Percentiles rank a stretch among this genome's conserved stretches.
Conservation (phyloP, 2,888 invertebrate genomes). For the Chymomyza procnemis region DNA sequence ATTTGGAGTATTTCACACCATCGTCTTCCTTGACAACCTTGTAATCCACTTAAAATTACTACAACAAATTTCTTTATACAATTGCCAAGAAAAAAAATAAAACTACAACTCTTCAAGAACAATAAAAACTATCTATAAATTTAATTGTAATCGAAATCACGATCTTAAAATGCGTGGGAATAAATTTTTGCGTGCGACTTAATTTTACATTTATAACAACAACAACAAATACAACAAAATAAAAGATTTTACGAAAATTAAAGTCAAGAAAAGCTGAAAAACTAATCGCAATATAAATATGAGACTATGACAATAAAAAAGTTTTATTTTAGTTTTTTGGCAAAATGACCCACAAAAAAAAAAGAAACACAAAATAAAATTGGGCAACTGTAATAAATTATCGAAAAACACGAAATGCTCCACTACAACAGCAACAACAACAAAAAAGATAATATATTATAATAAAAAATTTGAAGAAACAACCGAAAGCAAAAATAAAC, state of each 20-base stretch:
- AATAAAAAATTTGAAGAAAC: constrained; percentile 30
- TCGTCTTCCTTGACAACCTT: too few species aligned
- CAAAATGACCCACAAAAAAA: constrained; percentile 35
- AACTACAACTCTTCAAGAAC: constrained; percentile 29
- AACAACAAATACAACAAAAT: constrained; percentile 17
- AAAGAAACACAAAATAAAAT: constrained; percentile 36
- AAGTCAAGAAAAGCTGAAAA: constrained; percentile 59
- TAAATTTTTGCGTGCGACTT: constrained; percentile 66
- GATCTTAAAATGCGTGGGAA: constrained; percentile 69
- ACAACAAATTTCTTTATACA: background rate
- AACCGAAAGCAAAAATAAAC: background rate
- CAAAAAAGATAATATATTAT: constrained; percentile 49
- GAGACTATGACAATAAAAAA: constrained; percentile 62
- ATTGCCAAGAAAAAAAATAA: background rate
- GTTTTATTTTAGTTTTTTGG: constrained; percentile 22
- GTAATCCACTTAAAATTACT: background rate
- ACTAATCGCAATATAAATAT: constrained; percentile 62
- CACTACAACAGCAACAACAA: constrained; percentile 40
- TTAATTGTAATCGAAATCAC: constrained; percentile 42
- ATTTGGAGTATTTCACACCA: too few species aligned
- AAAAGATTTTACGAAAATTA: constrained; percentile 40
- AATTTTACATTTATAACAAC: constrained; percentile 28
- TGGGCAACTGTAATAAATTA: constrained; percentile 71
- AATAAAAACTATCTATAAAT: constrained; percentile 43
- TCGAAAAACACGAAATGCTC: constrained; percentile 67